phyloP scores from a whole-genome alignment of 2,113 vertebrate genomes.

The Isichthys henryi region DNA sequence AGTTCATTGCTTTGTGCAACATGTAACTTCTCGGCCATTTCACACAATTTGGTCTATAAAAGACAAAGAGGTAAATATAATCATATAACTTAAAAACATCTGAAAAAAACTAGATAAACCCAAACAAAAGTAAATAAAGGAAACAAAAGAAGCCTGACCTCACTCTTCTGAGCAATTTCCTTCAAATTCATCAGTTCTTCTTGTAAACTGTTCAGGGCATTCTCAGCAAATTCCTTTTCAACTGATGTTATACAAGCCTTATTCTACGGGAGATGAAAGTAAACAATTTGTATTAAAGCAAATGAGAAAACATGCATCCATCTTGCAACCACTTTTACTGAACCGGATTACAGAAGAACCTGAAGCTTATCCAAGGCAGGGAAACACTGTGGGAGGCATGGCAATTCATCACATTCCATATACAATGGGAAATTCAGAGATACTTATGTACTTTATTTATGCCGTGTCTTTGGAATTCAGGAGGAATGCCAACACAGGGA shows the following conservation, averaged over 20 bases:
- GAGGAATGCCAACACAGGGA: background rate
- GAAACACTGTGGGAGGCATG: background rate
- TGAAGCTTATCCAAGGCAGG: background rate
- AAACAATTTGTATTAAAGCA: background rate
- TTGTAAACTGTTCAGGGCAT: slow-evolving; percentile 54
- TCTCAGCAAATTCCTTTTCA: slow-evolving; percentile 57
- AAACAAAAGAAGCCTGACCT: slow-evolving; percentile 50
- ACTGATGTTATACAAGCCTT: slow-evolving; percentile 44
- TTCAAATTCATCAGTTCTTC: slow-evolving; percentile 52
- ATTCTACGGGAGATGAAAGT: slow-evolving; percentile 43
- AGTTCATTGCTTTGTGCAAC: slow-evolving; percentile 58
- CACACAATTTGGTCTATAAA: slow-evolving; percentile 63
- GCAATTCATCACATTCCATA: background rate
- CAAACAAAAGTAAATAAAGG: background rate
- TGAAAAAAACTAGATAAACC: background rate
- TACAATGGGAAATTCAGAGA: background rate
- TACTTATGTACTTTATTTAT: background rate
- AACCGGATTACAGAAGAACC: background rate
- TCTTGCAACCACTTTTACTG: background rate
- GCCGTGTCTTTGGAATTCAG: background rate
- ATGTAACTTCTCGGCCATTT: slow-evolving; percentile 62
- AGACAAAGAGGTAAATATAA: background rate
- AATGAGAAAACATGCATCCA: background rate
- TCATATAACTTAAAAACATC: background rate
- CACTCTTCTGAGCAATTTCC: slow-evolving; percentile 45